phyloP scores from a whole-genome alignment of 2,797 vertebrate genomes.

The Notamacropus eugenii region DNA sequence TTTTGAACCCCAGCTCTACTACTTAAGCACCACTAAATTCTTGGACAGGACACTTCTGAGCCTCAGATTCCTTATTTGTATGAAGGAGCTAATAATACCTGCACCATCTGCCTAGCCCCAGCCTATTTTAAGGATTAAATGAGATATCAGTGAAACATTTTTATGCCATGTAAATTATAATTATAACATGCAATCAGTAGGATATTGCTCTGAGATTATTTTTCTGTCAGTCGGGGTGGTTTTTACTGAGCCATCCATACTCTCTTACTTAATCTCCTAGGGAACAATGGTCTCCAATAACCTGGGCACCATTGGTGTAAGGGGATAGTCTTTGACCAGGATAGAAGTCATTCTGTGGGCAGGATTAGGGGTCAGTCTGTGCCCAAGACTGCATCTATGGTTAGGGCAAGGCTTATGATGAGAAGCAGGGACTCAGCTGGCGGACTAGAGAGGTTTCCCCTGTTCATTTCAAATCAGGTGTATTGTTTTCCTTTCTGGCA shows the following conservation, averaged over 20 bases:
- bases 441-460: background rate
- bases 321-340: background rate
- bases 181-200: background rate
- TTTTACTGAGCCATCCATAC: background rate
- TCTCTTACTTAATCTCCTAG: background rate
- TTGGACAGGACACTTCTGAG: background rate
- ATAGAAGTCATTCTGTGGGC: background rate
- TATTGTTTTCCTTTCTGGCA: background rate
- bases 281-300: background rate
- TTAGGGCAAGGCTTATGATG: background rate
- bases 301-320: background rate
- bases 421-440: background rate
- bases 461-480: background rate
- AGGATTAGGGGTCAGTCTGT: background rate
- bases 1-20: background rate
- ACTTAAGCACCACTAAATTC: background rate
- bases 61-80: background rate
- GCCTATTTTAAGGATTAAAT: background rate
- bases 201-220: background rate
- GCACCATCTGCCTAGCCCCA: background rate
- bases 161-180: background rate
- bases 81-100: background rate
- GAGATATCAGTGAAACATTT: background rate
- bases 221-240: background rate
- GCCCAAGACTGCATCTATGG: background rate